Evolutionary conservation across 2,888 invertebrate species (phyloP), one percentile per base, ranked within the genome.

Genomic region (Liodrosophila aerea): DNA sequence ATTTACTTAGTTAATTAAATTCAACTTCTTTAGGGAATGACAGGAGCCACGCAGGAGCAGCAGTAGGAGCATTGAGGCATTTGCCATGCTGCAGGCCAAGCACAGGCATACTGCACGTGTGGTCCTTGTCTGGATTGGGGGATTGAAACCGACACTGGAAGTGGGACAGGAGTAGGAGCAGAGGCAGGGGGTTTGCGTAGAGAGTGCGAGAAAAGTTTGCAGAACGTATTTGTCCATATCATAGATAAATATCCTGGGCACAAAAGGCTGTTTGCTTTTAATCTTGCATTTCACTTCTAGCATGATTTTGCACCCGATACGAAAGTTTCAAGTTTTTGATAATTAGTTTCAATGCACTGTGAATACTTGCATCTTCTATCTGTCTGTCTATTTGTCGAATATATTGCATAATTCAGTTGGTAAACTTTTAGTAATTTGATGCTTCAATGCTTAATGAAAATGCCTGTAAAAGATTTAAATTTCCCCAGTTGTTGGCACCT

Each of bases 1-100:
- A 82, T 85, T 85, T 82, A 82, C 81, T 82, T 84, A 85, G 85
- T 86, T 85, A 85, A 85, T 85, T 86, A 86, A 86, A 85, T 86
- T 82, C 72, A 77, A 71, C 73, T 72, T 72, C 63, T 71, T 69
- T 46, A 51, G 62, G 64, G 52, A 59, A 39, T 59, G 66, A 53
- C 60, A 60, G 51, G 27, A 36, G 53, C 54, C 2, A 16, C 1
- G 7, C 5, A 43, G 7, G 18, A 18, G 51, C 43, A 39, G 47
- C 44, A 34, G 18, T 49, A 45, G 49, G 56, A 36, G 52, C 59
- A 62, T 5, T 5, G 22, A 5, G 5, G 22, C 22, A 22, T 22
- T 22, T 63, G 51, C 46, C 45, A 51, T 27, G 57, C 70, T 64
- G 53, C 53, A 47, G 58, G 67, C 46, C 53, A 27, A 33, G 8